phyloP scores from a whole-genome alignment of 2,888 invertebrate species.

The Portevinia maculata region DNA sequence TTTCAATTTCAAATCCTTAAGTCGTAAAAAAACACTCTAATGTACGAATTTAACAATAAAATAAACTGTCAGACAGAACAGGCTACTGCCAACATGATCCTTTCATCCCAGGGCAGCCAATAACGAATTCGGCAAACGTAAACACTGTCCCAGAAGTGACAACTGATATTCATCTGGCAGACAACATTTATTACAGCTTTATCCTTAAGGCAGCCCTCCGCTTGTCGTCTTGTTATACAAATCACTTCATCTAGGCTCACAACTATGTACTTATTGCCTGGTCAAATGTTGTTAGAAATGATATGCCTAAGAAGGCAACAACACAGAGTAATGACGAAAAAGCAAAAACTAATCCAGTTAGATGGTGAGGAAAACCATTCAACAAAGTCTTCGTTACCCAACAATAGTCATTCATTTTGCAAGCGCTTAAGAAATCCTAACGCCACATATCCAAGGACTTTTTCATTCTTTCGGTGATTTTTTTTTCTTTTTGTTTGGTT shows the following conservation, averaged over 20 bases:
- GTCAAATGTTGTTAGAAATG: neutral
- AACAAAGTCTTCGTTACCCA: constrained; percentile 42
- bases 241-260: constrained; percentile 36
- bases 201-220: constrained; percentile 14
- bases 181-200: constrained; percentile 27
- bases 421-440: constrained; percentile 46
- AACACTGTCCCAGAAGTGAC: neutral
- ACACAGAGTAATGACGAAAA: constrained; percentile 8
- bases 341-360: constrained; percentile 60
- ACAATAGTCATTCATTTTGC: constrained; percentile 44
- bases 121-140: too few relatives aligned
- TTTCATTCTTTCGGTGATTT: neutral
- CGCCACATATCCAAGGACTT: constrained; percentile 61
- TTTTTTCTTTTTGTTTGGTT: constrained; percentile 8
- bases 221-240: constrained; percentile 41
- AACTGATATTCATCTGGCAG: constrained; percentile 37
- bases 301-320: constrained; percentile 23
- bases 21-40: too few relatives aligned
- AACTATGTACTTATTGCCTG: constrained; percentile 1
- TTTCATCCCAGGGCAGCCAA: too few relatives aligned
- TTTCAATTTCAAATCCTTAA: too few relatives aligned
- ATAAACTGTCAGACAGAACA: too few relatives aligned
- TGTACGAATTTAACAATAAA: too few relatives aligned
- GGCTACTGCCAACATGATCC: too few relatives aligned
- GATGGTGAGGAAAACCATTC: constrained; percentile 60